Conservation (phyloP, 2,797 vertebrate genomes). For the Bradypodion ventrale region DNA sequence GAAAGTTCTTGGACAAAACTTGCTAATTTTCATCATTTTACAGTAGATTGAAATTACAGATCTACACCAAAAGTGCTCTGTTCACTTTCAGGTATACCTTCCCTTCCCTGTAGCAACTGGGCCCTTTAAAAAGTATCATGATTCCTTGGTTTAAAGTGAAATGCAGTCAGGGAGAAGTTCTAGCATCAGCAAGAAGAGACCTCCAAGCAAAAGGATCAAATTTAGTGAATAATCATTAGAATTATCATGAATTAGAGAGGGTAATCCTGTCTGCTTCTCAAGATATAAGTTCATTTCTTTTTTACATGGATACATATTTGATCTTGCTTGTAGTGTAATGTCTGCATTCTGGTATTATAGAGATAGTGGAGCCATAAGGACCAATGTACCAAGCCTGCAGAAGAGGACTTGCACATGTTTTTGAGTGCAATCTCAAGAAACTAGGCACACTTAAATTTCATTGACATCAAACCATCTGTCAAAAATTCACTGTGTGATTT, state of each 20-base stretch:
- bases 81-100: not conserved
- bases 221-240: not conserved
- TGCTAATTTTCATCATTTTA: constrained; percentile 11
- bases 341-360: not conserved
- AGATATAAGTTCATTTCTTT: not conserved
- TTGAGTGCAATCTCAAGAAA: not conserved
- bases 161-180: not conserved
- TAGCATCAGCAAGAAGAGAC: not conserved
- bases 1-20: not conserved
- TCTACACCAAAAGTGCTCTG: not conserved
- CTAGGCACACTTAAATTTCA: not conserved
- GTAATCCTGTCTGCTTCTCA: not conserved
- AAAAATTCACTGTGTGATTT: not conserved
- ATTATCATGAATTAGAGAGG: not conserved
- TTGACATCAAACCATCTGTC: not conserved
- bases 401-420: not conserved
- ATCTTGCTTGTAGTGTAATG: not conserved
- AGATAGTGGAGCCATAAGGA: not conserved
- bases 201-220: not conserved
- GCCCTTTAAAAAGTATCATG: not conserved
- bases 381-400: not conserved
- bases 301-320: not conserved
- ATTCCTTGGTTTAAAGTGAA: not conserved
- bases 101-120: not conserved
- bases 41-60: not conserved